Evolutionary conservation across 1,140 invertebrate species (phyloP).

Genomic region (Coelopa frigida): DNA sequence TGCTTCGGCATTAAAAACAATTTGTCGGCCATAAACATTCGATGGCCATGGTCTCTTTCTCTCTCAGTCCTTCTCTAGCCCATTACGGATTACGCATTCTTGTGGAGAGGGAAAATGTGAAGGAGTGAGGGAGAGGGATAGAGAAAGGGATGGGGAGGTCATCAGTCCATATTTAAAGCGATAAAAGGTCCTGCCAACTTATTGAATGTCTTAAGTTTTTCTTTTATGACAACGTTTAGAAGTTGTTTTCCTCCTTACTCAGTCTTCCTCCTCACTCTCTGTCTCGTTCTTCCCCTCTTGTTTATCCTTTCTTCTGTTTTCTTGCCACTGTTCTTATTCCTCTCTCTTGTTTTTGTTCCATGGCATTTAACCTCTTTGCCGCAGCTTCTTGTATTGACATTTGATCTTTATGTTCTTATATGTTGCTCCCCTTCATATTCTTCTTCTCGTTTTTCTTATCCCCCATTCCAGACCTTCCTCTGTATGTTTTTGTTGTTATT

Average conservation of each 20-base stretch:
- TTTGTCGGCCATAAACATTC: conserved; percentile 16
- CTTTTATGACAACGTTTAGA: conserved; percentile 16
- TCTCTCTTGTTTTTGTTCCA: conserved; percentile 1
- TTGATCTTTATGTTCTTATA: conserved; percentile 18
- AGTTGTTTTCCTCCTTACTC: conserved; percentile 1
- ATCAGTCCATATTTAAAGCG: conserved; percentile 16
- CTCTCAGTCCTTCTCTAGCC: background rate
- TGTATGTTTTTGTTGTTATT: conserved; percentile 3
- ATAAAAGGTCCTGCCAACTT: conserved; percentile 13
- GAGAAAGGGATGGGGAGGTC: too few species aligned
- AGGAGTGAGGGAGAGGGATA: too few species aligned
- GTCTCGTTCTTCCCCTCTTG: background rate
- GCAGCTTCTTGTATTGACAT: conserved; percentile 11
- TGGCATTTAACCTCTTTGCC: background rate
- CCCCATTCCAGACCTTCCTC: conserved; percentile 1
- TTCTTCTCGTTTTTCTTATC: background rate
- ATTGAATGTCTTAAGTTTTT: conserved; percentile 14
- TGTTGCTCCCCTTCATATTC: conserved; percentile 2
- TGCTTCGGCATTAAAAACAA: conserved; percentile 12
- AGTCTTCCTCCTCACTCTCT: background rate
- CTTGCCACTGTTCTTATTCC: background rate
- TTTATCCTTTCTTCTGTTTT: conserved; percentile 2
- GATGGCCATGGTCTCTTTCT: background rate
- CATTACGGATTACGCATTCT: too few species aligned
- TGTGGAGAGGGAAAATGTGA: too few species aligned